These are phyloP conservation scores for Anolis sagrei DNA, from an alignment of 2,113 vertebrate species.

Conservation along the genomic window DNA sequence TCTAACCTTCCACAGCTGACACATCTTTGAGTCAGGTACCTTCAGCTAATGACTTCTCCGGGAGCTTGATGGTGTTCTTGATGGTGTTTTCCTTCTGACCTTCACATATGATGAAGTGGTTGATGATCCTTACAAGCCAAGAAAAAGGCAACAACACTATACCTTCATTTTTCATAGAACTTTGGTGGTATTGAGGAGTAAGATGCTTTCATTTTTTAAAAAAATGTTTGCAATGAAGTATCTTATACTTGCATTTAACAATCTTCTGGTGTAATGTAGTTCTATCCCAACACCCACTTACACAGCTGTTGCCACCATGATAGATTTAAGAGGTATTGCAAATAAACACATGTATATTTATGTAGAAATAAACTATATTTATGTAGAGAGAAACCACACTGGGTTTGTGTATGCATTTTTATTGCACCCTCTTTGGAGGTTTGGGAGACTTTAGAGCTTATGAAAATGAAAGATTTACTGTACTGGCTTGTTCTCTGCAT, in stretches of 20 bases:
- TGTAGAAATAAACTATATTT: conserved; percentile 38
- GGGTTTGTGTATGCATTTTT: conserved; percentile 21
- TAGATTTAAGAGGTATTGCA: conserved; percentile 30
- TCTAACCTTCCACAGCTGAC: too few species aligned
- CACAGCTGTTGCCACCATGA: neutral
- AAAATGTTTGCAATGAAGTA: conserved; percentile 18
- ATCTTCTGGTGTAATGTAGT: neutral
- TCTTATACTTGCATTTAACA: neutral
- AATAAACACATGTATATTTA: conserved; percentile 35
- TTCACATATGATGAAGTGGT: neutral
- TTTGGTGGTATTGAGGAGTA: conserved; percentile 23
- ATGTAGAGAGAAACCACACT: neutral
- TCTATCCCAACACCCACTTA: conserved; percentile 12
- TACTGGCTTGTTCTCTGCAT: conserved; percentile 7
- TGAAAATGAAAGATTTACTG: conserved; percentile 42
- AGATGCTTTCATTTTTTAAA: neutral
- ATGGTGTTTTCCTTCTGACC: neutral
- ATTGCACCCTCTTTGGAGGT: conserved; percentile 34
- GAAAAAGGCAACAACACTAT: rapidly evolving
- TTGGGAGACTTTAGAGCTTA: conserved; percentile 29
- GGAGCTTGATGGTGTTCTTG: neutral
- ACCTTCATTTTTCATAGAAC: conserved; percentile 11
- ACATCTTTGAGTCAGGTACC: too few species aligned
- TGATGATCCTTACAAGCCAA: neutral
- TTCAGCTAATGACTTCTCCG: neutral